Evolutionary conservation across 2,113 vertebrate genomes (phyloP).

Genomic region (Lagopus leucura): DNA sequence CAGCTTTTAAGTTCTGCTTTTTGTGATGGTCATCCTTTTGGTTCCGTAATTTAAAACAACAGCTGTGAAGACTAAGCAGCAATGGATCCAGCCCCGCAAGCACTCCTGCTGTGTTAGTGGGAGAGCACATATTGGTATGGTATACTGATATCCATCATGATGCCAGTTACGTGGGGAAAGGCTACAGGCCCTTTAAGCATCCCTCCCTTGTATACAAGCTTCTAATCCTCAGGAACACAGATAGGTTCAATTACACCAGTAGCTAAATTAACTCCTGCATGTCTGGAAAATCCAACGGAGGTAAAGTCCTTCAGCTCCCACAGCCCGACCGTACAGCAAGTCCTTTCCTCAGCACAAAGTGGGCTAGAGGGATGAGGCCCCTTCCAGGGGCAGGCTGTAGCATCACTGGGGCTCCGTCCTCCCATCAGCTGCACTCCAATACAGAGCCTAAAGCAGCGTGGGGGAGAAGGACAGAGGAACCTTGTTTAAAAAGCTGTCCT

Average conservation of each 20-base stretch:
- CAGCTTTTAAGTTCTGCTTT: neutral
- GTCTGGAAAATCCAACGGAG: neutral
- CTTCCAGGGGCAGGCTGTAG: neutral
- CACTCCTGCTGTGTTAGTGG: neutral
- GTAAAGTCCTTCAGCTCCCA: neutral
- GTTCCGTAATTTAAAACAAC: neutral
- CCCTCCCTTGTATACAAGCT: neutral
- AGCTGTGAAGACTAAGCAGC: neutral
- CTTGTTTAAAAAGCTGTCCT: constrained; percentile 62
- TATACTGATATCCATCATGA: neutral
- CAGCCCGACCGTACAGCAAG: neutral
- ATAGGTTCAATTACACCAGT: neutral
- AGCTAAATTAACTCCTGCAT: neutral
- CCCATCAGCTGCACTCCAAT: neutral
- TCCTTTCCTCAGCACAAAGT: neutral
- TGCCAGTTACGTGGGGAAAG: neutral
- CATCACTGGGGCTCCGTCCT: neutral
- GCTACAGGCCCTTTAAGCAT: neutral
- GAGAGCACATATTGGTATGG: rapidly evolving
- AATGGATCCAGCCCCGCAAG: neutral
- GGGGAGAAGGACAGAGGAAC: constrained; percentile 32
- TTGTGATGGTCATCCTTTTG: neutral
- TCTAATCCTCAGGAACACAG: neutral
- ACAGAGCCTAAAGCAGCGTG: neutral
- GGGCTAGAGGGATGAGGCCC: neutral